These are phyloP conservation scores for Dendrocincla tyrannina DNA, from an alignment of 2,797 vertebrate genomes.

Conservation along the genomic window DNA sequence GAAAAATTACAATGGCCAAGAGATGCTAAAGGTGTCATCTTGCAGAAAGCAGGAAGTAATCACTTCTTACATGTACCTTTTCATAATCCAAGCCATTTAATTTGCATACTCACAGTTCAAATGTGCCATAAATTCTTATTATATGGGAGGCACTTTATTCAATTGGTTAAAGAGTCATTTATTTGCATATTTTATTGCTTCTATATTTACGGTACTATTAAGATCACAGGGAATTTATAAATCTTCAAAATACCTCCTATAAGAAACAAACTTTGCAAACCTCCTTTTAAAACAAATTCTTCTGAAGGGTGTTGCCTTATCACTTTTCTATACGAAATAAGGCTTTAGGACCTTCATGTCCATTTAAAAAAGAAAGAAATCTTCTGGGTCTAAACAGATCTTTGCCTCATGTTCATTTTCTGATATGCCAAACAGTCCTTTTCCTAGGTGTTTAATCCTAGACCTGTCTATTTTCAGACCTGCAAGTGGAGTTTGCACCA, in stretches of 20 bases:
- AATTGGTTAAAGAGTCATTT: neutral
- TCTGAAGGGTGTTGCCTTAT: neutral
- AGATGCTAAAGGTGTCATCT: neutral
- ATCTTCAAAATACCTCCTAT: neutral
- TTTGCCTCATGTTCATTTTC: fast-evolving
- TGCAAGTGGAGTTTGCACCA: neutral
- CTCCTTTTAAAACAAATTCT: neutral
- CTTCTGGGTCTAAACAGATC: neutral
- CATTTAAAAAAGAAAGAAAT: neutral
- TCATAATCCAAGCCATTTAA: neutral
- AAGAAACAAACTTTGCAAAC: neutral
- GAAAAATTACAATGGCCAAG: neutral
- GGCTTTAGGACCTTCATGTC: neutral
- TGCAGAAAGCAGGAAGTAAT: neutral
- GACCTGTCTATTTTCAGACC: neutral
- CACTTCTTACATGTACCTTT: neutral
- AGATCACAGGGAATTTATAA: neutral
- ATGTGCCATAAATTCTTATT: constrained; percentile 7
- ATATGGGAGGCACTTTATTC: neutral
- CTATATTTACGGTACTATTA: neutral
- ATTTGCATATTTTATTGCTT: constrained; percentile 8
- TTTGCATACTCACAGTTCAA: constrained; percentile 8
- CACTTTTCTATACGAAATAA: neutral
- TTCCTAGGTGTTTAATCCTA: too few relatives aligned
- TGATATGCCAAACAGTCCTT: neutral